These are phyloP conservation scores for Agrochola circellaris DNA, from an alignment of 2,888 invertebrate genomes.

Conservation along the genomic window DNA sequence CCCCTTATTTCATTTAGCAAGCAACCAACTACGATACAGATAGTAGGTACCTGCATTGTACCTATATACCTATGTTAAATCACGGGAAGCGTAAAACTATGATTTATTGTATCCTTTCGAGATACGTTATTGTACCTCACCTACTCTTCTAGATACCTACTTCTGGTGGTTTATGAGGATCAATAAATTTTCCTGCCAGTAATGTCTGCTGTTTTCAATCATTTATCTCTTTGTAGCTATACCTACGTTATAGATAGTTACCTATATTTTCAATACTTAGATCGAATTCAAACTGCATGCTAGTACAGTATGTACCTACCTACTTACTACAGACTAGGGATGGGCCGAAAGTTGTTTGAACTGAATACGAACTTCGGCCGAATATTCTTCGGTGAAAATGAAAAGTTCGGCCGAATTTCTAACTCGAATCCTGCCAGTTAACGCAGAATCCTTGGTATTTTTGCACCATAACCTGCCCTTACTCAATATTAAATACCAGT, in stretches of 20 bases:
- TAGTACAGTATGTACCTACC: too few relatives aligned
- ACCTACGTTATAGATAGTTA: background rate
- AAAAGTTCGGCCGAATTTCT: too few relatives aligned
- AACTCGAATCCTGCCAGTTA: too few relatives aligned
- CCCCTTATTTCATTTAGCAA: conserved; percentile 71
- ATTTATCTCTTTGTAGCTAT: background rate
- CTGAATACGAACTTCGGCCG: too few relatives aligned
- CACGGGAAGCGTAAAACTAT: conserved; percentile 63
- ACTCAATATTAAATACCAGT: too few relatives aligned
- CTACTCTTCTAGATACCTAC: conserved; percentile 5
- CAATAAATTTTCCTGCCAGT: conserved; percentile 17
- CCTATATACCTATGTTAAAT: conserved; percentile 9
- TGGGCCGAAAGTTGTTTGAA: too few relatives aligned
- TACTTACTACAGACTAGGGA: too few relatives aligned
- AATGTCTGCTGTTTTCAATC: conserved; percentile 12
- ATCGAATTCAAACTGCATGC: too few relatives aligned
- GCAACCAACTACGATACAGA: conserved; percentile 48
- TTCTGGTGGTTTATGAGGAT: background rate
- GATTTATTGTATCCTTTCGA: conserved; percentile 63
- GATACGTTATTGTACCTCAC: conserved; percentile 16
- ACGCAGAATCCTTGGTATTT: too few relatives aligned
- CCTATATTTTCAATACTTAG: too few relatives aligned
- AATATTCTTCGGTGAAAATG: too few relatives aligned
- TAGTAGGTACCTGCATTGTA: background rate
- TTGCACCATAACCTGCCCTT: too few relatives aligned